Conservation (phyloP, 2,113 vertebrate genomes). For the Perca flavescens region DNA sequence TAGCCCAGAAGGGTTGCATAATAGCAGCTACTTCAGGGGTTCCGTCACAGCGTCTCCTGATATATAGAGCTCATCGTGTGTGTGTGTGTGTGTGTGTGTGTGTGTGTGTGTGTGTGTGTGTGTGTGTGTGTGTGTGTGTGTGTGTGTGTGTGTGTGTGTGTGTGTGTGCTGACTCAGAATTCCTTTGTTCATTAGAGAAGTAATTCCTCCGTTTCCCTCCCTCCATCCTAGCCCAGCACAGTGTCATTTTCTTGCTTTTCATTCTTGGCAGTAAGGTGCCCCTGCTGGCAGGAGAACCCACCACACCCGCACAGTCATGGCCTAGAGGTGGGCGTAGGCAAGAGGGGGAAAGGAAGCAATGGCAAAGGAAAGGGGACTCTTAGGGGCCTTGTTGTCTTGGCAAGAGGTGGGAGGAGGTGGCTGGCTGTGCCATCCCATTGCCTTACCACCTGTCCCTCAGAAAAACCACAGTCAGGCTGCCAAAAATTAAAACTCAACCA, state of each 20-base stretch:
- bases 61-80: slow-evolving; percentile 48
- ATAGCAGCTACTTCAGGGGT: slow-evolving; percentile 69
- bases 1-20: slow-evolving; percentile 77
- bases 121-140: slow-evolving; percentile 16
- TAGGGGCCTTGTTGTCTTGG: slow-evolving; percentile 73
- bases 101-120: slow-evolving; percentile 1
- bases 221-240: slow-evolving; percentile 34
- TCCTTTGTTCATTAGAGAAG: slow-evolving; percentile 65
- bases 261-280: slow-evolving; percentile 70
- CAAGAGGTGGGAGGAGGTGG: slow-evolving; percentile 71
- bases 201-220: slow-evolving; percentile 65
- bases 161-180: slow-evolving; percentile 77
- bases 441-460: slow-evolving; percentile 81
- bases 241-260: slow-evolving; percentile 37
- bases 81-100: slow-evolving; percentile 28
- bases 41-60: slow-evolving; percentile 64
- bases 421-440: slow-evolving; percentile 75
- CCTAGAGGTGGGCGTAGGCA: slow-evolving; percentile 62
- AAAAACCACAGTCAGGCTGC: slow-evolving; percentile 50
- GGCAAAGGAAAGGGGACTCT: slow-evolving; percentile 55
- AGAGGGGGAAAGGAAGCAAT: slow-evolving; percentile 39
- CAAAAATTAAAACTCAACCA: slow-evolving; percentile 56
- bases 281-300: slow-evolving; percentile 69
- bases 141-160: background rate
- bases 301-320: slow-evolving; percentile 69